Evolutionary conservation across 2,888 invertebrate genomes (phyloP).

Genomic region (Bimastos eiseni): DNA sequence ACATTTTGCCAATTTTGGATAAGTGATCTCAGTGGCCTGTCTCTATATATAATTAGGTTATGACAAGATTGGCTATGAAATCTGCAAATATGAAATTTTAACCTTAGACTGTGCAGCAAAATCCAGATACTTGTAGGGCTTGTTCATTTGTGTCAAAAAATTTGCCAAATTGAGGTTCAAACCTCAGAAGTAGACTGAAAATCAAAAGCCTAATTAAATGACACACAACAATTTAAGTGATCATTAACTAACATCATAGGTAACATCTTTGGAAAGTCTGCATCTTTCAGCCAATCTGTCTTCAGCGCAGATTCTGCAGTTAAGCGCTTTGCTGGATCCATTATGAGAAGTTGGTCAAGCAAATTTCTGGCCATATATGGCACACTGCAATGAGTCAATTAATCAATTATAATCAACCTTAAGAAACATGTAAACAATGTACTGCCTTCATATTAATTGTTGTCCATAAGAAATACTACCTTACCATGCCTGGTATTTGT

Average conservation of each 20-base stretch:
- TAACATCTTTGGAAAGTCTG: not conserved
- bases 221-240: not conserved
- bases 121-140: not conserved
- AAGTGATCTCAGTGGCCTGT: too few species aligned
- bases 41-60: not conserved
- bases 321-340: conserved; percentile 13
- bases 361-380: conserved; percentile 21
- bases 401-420: not conserved
- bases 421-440: not conserved
- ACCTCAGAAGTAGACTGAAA: not conserved
- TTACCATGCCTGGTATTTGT: not conserved
- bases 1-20: not conserved
- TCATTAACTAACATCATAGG: conserved; percentile 8
- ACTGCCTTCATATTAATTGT: not conserved
- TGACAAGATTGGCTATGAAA: not conserved
- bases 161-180: not conserved
- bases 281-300: conserved; percentile 5
- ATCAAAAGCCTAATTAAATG: not conserved
- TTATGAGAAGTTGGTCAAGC: not conserved
- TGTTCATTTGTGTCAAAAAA: not conserved
- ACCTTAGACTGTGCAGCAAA: not conserved
- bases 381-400: not conserved
- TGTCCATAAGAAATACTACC: not conserved
- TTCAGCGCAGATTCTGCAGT: not conserved
- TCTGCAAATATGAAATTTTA: not conserved